phyloP scores from a whole-genome alignment of 1,140 invertebrate species.

The Tenebrio molitor region DNA sequence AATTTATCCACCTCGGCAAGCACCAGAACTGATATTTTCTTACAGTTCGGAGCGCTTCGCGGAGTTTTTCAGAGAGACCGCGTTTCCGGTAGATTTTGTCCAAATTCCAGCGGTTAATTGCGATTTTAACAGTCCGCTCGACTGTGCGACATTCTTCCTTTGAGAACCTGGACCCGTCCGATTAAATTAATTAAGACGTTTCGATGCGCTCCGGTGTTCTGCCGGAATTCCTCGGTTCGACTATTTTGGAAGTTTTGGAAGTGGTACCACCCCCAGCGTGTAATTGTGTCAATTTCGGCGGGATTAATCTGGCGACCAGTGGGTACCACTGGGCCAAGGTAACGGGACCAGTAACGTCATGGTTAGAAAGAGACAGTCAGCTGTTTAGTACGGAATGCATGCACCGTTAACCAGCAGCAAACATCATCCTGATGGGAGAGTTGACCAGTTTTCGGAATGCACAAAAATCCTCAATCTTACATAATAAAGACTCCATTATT shows the following conservation, averaged over 20 bases:
- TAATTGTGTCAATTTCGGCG: constrained; percentile 35
- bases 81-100: too few species aligned
- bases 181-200: too few species aligned
- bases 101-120: too few species aligned
- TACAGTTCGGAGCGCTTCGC: constrained; percentile 10
- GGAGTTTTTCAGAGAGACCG: too few species aligned
- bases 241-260: too few species aligned
- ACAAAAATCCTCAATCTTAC: constrained; percentile 36
- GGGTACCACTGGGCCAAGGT: constrained; percentile 60
- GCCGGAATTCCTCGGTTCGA: too few species aligned
- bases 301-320: constrained; percentile 41
- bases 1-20: neutral
- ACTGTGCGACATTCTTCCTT: too few species aligned
- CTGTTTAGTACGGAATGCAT: constrained; percentile 57
- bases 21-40: constrained; percentile 7
- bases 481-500: constrained; percentile 17
- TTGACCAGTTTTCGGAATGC: constrained; percentile 32
- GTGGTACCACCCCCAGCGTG: neutral
- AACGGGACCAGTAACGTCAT: constrained; percentile 60
- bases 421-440: constrained; percentile 38
- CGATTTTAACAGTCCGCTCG: too few species aligned
- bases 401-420: constrained; percentile 57
- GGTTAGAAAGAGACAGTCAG: constrained; percentile 54
- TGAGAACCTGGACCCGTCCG: too few species aligned
- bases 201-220: too few species aligned